A percentile compares a stretch with the other conserved stretches of the same genome.
Conservation (phyloP, 2,113 vertebrate genomes). For the Camelus bactrianus region DNA sequence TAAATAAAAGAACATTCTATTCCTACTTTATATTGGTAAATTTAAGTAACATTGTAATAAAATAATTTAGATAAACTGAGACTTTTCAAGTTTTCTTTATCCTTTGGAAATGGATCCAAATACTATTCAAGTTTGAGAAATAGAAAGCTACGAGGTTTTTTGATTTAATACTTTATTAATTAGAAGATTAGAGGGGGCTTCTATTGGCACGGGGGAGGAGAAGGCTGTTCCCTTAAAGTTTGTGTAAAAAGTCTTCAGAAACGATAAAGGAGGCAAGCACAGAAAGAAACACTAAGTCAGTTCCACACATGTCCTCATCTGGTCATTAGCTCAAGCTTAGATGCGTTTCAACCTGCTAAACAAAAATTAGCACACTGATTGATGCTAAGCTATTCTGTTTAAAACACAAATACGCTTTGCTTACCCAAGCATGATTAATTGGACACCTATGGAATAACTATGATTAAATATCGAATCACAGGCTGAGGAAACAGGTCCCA, state of each 20-base stretch:
- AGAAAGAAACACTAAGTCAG: neutral
- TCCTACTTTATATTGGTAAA: constrained; percentile 51
- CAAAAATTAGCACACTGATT: neutral
- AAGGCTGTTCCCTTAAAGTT: neutral
- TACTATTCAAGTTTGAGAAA: constrained; percentile 33
- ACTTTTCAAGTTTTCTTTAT: constrained; percentile 17
- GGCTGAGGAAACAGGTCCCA: constrained; percentile 46
- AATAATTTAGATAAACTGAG: constrained; percentile 20
- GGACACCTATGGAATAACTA: constrained; percentile 58
- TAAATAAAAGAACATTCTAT: constrained; percentile 47
- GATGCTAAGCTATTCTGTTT: constrained; percentile 45
- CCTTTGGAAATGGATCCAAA: constrained; percentile 28
- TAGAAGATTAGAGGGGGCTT: neutral
- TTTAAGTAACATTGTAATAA: constrained; percentile 62
- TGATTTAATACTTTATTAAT: constrained; percentile 17
- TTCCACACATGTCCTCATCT: neutral
- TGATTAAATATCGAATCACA: constrained; percentile 76
- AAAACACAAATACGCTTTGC: constrained; percentile 50
- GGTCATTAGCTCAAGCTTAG: neutral
- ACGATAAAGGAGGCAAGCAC: neutral
- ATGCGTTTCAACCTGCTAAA: neutral
- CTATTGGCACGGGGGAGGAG: neutral
- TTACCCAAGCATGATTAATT: constrained; percentile 63
- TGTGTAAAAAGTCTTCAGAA: constrained; percentile 34
- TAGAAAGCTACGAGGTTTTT: neutral